phyloP scores from a whole-genome alignment of 1,140 invertebrate genomes.

The Drosophila pallidifrons region DNA sequence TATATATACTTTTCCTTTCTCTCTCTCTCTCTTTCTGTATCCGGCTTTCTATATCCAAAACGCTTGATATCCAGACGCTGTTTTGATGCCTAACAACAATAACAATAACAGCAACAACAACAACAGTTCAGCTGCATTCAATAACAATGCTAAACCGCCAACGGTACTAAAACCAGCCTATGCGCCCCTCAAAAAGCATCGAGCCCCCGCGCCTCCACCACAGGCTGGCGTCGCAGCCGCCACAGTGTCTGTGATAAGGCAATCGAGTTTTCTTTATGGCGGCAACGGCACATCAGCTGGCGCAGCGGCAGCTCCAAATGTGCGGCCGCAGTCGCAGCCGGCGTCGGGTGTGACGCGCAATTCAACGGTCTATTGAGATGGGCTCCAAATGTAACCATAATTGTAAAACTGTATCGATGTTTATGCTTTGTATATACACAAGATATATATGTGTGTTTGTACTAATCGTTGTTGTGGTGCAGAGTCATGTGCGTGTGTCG shows the following conservation, averaged over 20 bases:
- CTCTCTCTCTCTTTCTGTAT: conserved; percentile 37
- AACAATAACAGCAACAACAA: conserved; percentile 59
- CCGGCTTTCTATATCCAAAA: conserved; percentile 11
- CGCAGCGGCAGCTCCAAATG: conserved; percentile 7
- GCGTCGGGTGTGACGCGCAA: conserved; percentile 55
- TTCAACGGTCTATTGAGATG: conserved; percentile 66
- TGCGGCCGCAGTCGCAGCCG: conserved; percentile 64
- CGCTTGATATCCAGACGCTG: conserved; percentile 39
- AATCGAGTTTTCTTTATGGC: conserved; percentile 81
- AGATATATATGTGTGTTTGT: conserved; percentile 16
- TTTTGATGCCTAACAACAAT: conserved; percentile 49
- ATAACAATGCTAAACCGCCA: conserved; percentile 48
- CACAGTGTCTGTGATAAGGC: conserved; percentile 80
- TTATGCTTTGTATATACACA: conserved; percentile 58
- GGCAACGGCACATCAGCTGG: conserved; percentile 45
- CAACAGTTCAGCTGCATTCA: conserved; percentile 54
- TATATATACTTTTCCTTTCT: conserved; percentile 30
- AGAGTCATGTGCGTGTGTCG: not conserved
- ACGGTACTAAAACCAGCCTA: conserved; percentile 67
- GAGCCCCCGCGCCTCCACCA: conserved; percentile 76
- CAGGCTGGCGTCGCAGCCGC: conserved; percentile 80
- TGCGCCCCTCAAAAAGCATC: conserved; percentile 74
- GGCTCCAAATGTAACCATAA: conserved; percentile 7
- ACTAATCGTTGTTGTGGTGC: conserved; percentile 13
- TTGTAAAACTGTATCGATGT: conserved; percentile 32